Evolutionary conservation across 2,888 invertebrate species (phyloP).

Genomic region (Troglohyphantes excavatus): DNA sequence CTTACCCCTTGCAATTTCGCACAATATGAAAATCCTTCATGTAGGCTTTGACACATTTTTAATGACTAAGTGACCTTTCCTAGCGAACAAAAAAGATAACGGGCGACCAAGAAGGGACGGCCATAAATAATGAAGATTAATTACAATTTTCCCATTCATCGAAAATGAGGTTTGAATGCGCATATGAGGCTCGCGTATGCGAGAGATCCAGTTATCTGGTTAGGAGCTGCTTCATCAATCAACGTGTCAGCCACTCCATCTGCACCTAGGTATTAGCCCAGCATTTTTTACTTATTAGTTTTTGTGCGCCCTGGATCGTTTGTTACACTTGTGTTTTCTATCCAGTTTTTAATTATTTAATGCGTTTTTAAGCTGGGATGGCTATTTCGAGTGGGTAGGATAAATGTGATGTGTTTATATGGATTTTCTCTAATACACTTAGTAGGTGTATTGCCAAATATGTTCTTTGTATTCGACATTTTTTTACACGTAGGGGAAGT

Average conservation of each 20-base stretch:
- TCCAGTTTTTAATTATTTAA: slow-evolving; percentile 66
- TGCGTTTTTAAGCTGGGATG: slow-evolving; percentile 56
- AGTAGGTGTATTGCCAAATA: too few relatives aligned
- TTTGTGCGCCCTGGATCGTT: slow-evolving; percentile 26
- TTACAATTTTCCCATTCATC: slow-evolving; percentile 64
- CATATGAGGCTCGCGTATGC: too few relatives aligned
- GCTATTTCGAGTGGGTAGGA: slow-evolving; percentile 49
- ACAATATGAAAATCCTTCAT: background rate
- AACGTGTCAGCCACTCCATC: slow-evolving; percentile 57
- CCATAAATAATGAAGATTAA: slow-evolving; percentile 76
- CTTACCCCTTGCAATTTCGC: background rate
- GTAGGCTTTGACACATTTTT: slow-evolving; percentile 36
- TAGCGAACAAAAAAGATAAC: slow-evolving; percentile 44
- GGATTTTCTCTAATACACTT: too few relatives aligned
- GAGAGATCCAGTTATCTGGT: slow-evolving; percentile 57
- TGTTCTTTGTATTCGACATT: too few relatives aligned
- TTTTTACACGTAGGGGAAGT: too few relatives aligned
- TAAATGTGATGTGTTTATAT: background rate
- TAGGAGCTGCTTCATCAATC: slow-evolving; percentile 65
- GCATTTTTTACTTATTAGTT: slow-evolving; percentile 24
- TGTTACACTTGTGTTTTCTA: slow-evolving; percentile 40
- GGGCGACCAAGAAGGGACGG: slow-evolving; percentile 43
- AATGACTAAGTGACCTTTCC: slow-evolving; percentile 65
- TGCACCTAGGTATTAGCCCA: slow-evolving; percentile 56
- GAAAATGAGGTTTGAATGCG: slow-evolving; percentile 41